These are phyloP conservation scores for Discoglossus pictus DNA, from an alignment of 2,797 vertebrate genomes.

Conservation along the genomic window DNA sequence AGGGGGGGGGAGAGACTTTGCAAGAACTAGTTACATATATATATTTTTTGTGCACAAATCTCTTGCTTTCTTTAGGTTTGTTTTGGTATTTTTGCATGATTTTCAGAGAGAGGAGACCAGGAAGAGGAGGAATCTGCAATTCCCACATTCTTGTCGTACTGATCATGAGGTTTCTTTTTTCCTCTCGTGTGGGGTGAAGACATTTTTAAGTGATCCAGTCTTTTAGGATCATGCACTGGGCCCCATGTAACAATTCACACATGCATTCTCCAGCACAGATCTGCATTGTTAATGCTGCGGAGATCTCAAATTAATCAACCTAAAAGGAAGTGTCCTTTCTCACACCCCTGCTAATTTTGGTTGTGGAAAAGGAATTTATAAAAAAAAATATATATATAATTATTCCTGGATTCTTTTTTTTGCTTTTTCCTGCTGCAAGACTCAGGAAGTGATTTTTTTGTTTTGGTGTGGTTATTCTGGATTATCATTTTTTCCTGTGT, in stretches of 20 bases:
- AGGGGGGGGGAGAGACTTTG: constrained; percentile 66
- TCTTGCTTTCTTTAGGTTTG: constrained; percentile 55
- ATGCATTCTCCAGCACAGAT: constrained; percentile 35
- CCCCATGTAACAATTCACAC: constrained; percentile 17
- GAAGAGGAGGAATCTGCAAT: background rate
- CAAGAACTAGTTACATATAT: constrained; percentile 65
- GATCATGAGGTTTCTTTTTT: background rate
- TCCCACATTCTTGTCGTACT: background rate
- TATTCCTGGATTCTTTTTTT: background rate
- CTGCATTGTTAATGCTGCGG: constrained; percentile 47
- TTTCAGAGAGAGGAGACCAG: background rate
- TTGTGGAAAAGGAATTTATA: background rate
- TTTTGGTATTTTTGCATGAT: constrained; percentile 51
- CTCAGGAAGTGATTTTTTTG: constrained; percentile 29
- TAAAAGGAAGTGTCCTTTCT: background rate
- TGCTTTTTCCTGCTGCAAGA: constrained; percentile 7
- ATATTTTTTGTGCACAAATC: constrained; percentile 65
- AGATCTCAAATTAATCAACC: constrained; percentile 1
- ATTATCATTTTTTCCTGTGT: constrained; percentile 18
- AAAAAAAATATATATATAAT: background rate
- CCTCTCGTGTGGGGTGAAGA: constrained; percentile 14
- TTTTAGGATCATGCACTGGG: constrained; percentile 24
- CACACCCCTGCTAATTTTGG: constrained; percentile 1
- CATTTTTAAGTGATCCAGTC: constrained; percentile 17
- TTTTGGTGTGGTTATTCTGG: background rate